Base-by-base conservation (phyloP, 2,888 invertebrate genomes). In the Nymphalis urticae region DNA sequence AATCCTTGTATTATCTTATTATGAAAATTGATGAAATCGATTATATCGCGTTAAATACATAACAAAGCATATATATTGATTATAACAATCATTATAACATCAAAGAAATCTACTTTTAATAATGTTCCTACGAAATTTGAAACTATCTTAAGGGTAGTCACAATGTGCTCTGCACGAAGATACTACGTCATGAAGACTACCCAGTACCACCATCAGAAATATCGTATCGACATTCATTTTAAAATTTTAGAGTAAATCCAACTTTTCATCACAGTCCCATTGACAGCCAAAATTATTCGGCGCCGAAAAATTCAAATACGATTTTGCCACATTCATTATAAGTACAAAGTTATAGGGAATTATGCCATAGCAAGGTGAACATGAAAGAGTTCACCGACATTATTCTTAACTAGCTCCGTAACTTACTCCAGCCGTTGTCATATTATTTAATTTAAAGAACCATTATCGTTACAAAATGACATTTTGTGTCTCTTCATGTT, bases 401-500 rank as follows among this genome's bases (percentile, higher is more conserved):
- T 42, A 58, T 42, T 27, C 58, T 9, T 58, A 42, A 50, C 50
- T n/a, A 50, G 5, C n/a, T 36, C 36, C 36, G 10, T 19, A 42
- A 13, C 19, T n/a, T 42, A 58, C 50, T 19, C 19, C 3, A 58
- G n/a, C 10, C 19, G 42, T 19, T 24, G 10, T 47, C 48, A 65
- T 61, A 53, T 66, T 54, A 27, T 32, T 48, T 36, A 17, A 56
- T 42, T n/a, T 24, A 13, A 59, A 62, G 62, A 68, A 71, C 56
- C 63, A 66, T 68, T 66, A 66, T 70, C 70, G 65, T 74, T 69
- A 69, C 71, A 63, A 54, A 62, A 48, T 64, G 53, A 68, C 71
- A 72, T 64, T 61, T 62, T 47, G 54, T 54, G 68, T 69, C 64
- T 68, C 66, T 70, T 74, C 21, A 69, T 71, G 77, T 85, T 86